A percentile compares a stretch with the other conserved stretches of the same genome.
Evolutionary conservation across 2,888 invertebrate genomes (phyloP).

Genomic region (Mellilla xanthometata): DNA sequence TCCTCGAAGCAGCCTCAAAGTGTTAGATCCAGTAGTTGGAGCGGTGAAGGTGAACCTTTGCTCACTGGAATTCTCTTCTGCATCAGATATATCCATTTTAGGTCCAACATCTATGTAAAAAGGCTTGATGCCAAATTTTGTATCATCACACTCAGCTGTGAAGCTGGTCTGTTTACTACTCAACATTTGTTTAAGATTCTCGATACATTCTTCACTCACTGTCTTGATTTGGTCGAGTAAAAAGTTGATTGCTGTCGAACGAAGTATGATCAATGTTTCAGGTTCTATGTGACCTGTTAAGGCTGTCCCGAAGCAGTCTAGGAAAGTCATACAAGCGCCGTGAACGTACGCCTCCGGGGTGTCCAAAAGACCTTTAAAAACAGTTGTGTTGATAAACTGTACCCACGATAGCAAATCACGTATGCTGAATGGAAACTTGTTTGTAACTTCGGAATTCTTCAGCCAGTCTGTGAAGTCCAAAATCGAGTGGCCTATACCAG

Average conservation of each 20-base stretch:
- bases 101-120: slow-evolving; percentile 87
- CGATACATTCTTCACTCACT: slow-evolving; percentile 60
- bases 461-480: slow-evolving; percentile 93
- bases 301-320: slow-evolving; percentile 96
- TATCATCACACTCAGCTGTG: slow-evolving; percentile 54
- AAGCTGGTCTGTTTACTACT: slow-evolving; percentile 57
- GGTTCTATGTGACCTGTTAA: slow-evolving; percentile 87
- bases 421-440: slow-evolving; percentile 92
- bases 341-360: slow-evolving; percentile 90
- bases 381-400: slow-evolving; percentile 90
- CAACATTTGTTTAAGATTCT: slow-evolving; percentile 49
- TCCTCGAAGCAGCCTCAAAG: slow-evolving; percentile 92
- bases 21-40: slow-evolving; percentile 91
- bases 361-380: slow-evolving; percentile 63
- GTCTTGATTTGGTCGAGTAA: slow-evolving; percentile 78
- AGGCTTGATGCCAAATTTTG: slow-evolving; percentile 88
- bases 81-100: slow-evolving; percentile 36
- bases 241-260: slow-evolving; percentile 79
- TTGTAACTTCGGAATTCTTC: slow-evolving; percentile 86
- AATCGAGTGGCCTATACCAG: slow-evolving; percentile 86
- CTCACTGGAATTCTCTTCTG: too few relatives aligned
- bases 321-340: slow-evolving; percentile 94
- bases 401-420: slow-evolving; percentile 97
- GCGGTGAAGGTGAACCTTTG: slow-evolving; percentile 87
- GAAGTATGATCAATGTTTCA: slow-evolving; percentile 65